Conservation (phyloP, 1,140 invertebrate genomes). For the Arctopsyche grandis region DNA sequence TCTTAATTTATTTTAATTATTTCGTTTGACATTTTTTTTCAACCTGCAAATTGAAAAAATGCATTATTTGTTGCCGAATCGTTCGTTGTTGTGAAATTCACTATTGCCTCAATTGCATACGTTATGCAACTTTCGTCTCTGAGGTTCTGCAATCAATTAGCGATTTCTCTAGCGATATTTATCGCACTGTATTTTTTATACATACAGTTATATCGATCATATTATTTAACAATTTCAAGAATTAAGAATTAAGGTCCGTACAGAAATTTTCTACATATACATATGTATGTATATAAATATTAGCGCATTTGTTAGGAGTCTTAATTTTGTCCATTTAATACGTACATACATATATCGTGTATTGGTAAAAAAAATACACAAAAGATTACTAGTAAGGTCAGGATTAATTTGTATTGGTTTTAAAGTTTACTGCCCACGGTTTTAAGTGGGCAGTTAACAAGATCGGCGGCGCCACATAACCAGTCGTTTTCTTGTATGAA, state of each 20-base stretch:
- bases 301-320: neutral
- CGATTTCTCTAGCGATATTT: conserved; percentile 28
- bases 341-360: neutral
- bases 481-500: conserved; percentile 7
- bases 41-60: neutral
- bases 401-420: conserved; percentile 24
- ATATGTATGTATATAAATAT: neutral
- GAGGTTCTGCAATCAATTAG: conserved; percentile 37
- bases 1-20: neutral
- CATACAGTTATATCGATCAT: neutral
- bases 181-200: neutral
- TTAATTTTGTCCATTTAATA: too few species aligned
- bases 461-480: conserved; percentile 32
- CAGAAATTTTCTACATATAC: neutral
- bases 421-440: conserved; percentile 18
- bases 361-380: neutral
- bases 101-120: conserved; percentile 29
- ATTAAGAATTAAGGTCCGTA: neutral
- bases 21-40: neutral
- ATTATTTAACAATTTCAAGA: neutral
- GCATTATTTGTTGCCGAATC: neutral
- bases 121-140: conserved; percentile 28
- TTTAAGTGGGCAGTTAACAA: conserved; percentile 34
- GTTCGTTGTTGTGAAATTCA: neutral
- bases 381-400: neutral